These are phyloP conservation scores for Mimachlamys varia DNA, from an alignment of 2,888 invertebrate species.

Conservation along the genomic window DNA sequence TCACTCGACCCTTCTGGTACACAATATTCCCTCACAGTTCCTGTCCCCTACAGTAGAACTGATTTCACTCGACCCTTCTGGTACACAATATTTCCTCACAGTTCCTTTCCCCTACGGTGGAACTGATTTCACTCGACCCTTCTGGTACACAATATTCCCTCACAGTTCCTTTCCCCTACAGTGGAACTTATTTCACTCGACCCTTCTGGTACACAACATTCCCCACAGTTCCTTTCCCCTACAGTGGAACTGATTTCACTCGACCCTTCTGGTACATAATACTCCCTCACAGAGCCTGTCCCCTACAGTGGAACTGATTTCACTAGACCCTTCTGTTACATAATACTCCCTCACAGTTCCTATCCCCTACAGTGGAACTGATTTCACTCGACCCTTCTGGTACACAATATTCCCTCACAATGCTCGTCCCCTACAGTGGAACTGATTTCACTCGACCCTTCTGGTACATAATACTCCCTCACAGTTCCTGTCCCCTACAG, in stretches of 20 bases:
- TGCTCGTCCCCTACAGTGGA: neutral
- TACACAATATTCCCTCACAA: neutral
- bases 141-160: neutral
- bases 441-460: neutral
- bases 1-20: neutral
- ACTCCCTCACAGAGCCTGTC: neutral
- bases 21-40: neutral
- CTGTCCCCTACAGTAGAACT: neutral
- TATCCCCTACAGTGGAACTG: neutral
- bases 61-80: neutral
- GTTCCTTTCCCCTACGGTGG: neutral
- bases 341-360: neutral
- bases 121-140: neutral
- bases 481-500: neutral
- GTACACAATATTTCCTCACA: neutral
- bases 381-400: neutral
- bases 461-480: neutral
- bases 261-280: neutral
- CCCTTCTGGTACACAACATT: neutral
- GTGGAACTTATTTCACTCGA: neutral
- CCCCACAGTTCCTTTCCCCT: neutral
- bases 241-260: neutral
- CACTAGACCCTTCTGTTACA: neutral
- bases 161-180: neutral
- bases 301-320: conserved; percentile 8